Base-by-base conservation (phyloP, 1,140 invertebrate species). In the Melitaea cinxia region DNA sequence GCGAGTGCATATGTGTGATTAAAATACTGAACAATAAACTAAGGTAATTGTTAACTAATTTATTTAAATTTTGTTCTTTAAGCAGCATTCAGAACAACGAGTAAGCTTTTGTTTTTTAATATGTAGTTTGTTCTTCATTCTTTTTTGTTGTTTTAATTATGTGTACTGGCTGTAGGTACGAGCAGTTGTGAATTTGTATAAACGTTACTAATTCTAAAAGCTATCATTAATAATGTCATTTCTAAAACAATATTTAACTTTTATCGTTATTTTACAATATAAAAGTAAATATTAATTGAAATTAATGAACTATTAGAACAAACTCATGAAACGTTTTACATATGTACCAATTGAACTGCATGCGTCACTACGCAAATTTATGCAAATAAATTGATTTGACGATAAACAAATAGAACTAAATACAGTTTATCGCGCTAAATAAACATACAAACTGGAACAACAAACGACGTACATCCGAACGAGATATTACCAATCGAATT, bases 401-500 rank as follows among this genome's bases (percentile, higher is more conserved):
- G 49, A 33, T 50, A 50, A 52, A 35, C 63, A 55, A 70, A 73
- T 57, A 67, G 3, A 50, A 67, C 54, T 60, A 67, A 70, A 68
- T 56, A 73, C 30, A 61, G 26, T 56, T 53, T 52, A 65, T 60
- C 42, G 55, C 47, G 33, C 61, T 65, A 39, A 65, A 53, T 70
- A 82, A 73, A 76, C 64, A 62, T 63, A 70, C 68, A 67, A 78
- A 78, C 60, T 73, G 69, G 70, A 72, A 67, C 58, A 72, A 75
- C 70, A 75, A 73, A 72, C 71, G 69, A 73, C 10, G 42, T n/a
- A 45, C 42, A 45, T 67, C 39, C 69, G 68, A 75, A 79, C 79
- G 77, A 80, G 63, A 79, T 82, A 82, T 79, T 77, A 79, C 81
- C 78, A 79, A 80, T 77, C 73, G 70, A 75, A 84, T 82, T 77